Evolutionary conservation across 2,888 invertebrate species (phyloP).

Genomic region (Byasa hedistus): DNA sequence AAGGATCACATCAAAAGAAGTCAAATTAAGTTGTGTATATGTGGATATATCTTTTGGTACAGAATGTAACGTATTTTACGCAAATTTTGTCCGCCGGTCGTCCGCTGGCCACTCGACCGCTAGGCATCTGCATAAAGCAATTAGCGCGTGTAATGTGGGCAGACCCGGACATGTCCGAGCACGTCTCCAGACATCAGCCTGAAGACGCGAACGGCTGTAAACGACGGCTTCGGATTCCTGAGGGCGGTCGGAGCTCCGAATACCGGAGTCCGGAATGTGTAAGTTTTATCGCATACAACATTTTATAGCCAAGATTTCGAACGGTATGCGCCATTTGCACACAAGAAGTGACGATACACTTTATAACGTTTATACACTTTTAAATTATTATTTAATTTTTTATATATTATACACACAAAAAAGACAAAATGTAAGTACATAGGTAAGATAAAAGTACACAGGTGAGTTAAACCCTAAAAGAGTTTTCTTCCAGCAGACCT

Average conservation of each 20-base stretch:
- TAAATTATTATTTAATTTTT: too few relatives aligned
- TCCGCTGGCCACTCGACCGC: constrained; percentile 35
- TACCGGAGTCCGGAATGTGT: constrained; percentile 54
- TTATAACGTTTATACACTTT: too few relatives aligned
- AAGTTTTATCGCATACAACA: constrained; percentile 60
- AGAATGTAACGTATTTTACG: constrained; percentile 7
- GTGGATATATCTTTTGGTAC: too few relatives aligned
- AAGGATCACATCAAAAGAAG: too few relatives aligned
- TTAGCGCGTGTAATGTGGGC: constrained; percentile 69
- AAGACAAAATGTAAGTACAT: too few relatives aligned
- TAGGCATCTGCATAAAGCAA: constrained; percentile 71
- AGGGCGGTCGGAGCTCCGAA: constrained; percentile 46
- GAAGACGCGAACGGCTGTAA: constrained; percentile 34
- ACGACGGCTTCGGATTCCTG: constrained; percentile 34
- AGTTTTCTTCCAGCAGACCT: too few relatives aligned
- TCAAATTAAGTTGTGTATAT: too few relatives aligned
- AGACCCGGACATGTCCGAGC: constrained; percentile 47
- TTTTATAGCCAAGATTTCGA: constrained; percentile 48
- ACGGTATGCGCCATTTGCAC: constrained; percentile 15
- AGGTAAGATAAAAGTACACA: too few relatives aligned
- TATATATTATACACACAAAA: too few relatives aligned
- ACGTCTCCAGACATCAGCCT: constrained; percentile 32
- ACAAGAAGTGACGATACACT: constrained; percentile 1
- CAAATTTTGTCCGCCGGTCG: constrained; percentile 27
- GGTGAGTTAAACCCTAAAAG: too few relatives aligned